These are phyloP conservation scores for Donacobius atricapilla DNA, from an alignment of 2,113 vertebrate species.

Conservation along the genomic window DNA sequence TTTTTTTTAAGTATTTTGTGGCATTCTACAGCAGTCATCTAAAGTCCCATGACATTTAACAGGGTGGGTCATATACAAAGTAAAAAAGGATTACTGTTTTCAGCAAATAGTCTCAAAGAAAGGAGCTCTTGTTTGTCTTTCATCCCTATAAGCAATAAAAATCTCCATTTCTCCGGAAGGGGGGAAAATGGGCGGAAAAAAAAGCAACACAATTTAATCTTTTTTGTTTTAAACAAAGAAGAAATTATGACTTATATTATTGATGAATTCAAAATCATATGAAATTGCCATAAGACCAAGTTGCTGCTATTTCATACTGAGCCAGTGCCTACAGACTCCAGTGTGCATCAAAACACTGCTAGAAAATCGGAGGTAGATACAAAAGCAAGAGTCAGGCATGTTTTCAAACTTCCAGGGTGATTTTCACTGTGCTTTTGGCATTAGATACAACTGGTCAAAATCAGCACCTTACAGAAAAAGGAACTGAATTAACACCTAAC, in stretches of 20 bases:
- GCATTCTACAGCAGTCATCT: neutral
- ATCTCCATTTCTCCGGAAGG: neutral
- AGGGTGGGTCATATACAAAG: neutral
- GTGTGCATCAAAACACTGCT: neutral
- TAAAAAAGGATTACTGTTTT: neutral
- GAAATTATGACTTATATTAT: neutral
- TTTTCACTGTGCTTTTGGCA: neutral
- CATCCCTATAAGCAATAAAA: neutral
- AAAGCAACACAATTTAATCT: neutral
- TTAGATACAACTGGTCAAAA: neutral
- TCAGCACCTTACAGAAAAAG: neutral
- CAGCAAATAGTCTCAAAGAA: neutral
- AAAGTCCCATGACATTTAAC: neutral
- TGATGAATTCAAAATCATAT: neutral
- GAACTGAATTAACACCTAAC: neutral
- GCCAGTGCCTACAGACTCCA: neutral
- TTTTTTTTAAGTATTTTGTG: neutral
- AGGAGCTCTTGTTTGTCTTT: neutral
- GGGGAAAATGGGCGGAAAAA: neutral
- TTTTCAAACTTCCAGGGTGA: neutral
- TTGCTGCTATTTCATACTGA: neutral
- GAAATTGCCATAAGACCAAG: neutral
- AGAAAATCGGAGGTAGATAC: neutral
- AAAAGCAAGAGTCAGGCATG: neutral
- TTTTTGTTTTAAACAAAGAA: neutral